phyloP scores from a whole-genome alignment of 1,140 invertebrate species.

The Zelostemma sp. region DNA sequence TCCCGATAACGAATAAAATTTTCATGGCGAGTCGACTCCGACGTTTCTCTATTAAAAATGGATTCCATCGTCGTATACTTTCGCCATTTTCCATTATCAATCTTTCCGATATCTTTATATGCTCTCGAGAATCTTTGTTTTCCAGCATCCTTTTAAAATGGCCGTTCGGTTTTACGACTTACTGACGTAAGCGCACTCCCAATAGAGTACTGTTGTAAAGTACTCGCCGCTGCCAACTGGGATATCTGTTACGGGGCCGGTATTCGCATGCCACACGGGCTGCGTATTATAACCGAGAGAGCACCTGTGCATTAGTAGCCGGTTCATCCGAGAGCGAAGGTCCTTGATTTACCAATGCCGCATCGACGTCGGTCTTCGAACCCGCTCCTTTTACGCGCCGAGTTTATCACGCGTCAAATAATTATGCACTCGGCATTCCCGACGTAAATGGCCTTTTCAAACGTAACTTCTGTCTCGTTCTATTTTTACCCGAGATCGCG shows the following conservation, averaged over 20 bases:
- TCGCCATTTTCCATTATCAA: no score
- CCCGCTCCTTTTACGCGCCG: slow-evolving; percentile 14
- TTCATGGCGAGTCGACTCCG: no score
- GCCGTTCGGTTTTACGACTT: slow-evolving; percentile 25
- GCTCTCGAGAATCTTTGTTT: background rate
- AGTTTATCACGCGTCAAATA: no score
- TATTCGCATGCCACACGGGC: slow-evolving; percentile 26
- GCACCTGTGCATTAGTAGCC: slow-evolving; percentile 36
- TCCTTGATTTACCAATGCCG: slow-evolving; percentile 25
- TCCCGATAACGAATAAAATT: no score
- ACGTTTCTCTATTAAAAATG: no score
- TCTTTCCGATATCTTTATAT: no score
- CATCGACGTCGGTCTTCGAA: slow-evolving; percentile 23
- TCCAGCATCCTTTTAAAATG: slow-evolving; percentile 12
- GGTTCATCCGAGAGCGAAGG: slow-evolving; percentile 23
- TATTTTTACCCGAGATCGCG: no score
- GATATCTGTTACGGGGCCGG: slow-evolving; percentile 37
- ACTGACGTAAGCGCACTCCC: slow-evolving; percentile 24
- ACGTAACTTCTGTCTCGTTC: no score
- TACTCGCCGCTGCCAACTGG: slow-evolving; percentile 26
- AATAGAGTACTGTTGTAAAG: slow-evolving; percentile 21
- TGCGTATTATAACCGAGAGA: slow-evolving; percentile 29
- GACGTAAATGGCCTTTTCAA: no score
- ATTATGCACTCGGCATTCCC: no score
- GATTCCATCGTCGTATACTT: no score